Conservation (phyloP, 2,888 invertebrate genomes). For the Melanchra persicariae region DNA sequence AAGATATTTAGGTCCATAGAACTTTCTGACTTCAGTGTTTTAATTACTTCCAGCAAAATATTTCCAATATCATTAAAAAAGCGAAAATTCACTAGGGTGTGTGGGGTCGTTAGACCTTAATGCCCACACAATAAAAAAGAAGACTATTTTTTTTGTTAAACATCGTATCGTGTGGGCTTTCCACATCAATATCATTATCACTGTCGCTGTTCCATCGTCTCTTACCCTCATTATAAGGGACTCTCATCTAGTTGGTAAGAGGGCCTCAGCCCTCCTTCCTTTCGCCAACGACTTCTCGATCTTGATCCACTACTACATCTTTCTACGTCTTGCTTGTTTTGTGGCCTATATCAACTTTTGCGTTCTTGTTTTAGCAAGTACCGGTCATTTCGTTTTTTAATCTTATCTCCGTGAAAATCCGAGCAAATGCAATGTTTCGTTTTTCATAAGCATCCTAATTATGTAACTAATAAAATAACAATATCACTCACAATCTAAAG, state of each 20-base stretch:
- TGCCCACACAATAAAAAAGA: too few species aligned
- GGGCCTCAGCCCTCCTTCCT: background rate
- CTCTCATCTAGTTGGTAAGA: background rate
- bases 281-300: background rate
- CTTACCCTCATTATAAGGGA: background rate
- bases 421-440: too few species aligned
- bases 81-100: too few species aligned
- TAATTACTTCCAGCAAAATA: conserved; percentile 3
- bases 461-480: too few species aligned
- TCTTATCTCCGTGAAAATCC: too few species aligned
- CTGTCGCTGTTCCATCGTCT: background rate
- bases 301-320: background rate
- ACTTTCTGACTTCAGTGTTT: background rate
- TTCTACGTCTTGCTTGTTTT: background rate
- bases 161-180: background rate
- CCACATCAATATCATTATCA: background rate
- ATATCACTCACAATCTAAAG: too few species aligned
- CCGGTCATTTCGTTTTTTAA: too few species aligned
- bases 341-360: too few species aligned
- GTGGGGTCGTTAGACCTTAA: too few species aligned
- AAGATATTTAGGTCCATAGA: background rate
- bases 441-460: too few species aligned
- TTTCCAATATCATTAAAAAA: background rate
- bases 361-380: too few species aligned
- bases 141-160: too few species aligned